These are phyloP conservation scores for Whitmania pigra DNA, from an alignment of 1,140 invertebrate genomes.

Conservation along the genomic window DNA sequence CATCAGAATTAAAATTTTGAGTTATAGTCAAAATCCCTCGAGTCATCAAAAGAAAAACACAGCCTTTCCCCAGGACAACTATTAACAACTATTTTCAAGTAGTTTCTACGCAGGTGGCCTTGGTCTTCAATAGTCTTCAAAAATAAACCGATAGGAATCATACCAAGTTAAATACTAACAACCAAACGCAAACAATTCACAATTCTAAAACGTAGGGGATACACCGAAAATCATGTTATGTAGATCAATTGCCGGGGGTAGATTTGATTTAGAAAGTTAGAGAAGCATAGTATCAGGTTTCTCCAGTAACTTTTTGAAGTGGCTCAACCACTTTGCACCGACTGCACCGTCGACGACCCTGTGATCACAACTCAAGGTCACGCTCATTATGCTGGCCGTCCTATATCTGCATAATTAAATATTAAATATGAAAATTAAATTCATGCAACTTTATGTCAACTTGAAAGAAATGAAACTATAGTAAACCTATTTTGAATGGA, in stretches of 20 bases:
- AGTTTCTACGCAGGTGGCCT: not conserved
- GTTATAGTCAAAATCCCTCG: too few relatives aligned
- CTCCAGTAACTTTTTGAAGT: slow-evolving; percentile 53
- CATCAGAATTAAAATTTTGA: too few relatives aligned
- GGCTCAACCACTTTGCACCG: slow-evolving; percentile 55
- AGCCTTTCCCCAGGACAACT: too few relatives aligned
- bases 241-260: not conserved
- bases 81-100: not conserved
- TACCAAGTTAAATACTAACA: not conserved
- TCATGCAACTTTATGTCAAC: not conserved
- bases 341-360: slow-evolving; percentile 61
- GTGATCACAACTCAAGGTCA: slow-evolving; percentile 59
- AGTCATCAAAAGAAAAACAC: too few relatives aligned
- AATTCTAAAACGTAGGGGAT: not conserved
- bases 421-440: not conserved
- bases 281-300: slow-evolving; percentile 55
- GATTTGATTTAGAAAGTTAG: slow-evolving; percentile 12
- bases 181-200: not conserved
- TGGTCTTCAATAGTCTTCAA: not conserved
- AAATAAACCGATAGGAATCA: not conserved
- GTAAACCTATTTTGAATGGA: too few relatives aligned
- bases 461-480: too few relatives aligned
- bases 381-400: slow-evolving; percentile 49
- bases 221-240: not conserved
- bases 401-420: slow-evolving; percentile 41